A percentile compares a stretch with the other conserved stretches of the same genome.
Evolutionary conservation across 2,888 invertebrate species (phyloP).

Genomic region (Catocala sponsa): DNA sequence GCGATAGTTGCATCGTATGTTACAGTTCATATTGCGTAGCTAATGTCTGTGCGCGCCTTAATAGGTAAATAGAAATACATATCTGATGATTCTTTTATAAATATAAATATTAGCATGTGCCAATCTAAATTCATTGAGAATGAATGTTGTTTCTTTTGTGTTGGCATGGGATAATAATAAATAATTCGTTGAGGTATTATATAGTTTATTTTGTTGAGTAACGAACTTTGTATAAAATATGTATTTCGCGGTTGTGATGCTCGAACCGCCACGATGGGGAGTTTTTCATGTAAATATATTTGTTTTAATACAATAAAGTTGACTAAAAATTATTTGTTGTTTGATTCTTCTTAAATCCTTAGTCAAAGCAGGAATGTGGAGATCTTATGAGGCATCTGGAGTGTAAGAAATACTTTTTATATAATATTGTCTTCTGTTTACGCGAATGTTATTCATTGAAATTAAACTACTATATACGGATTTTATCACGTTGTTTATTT

Average conservation of each 20-base stretch:
- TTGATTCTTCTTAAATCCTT: slow-evolving; percentile 10
- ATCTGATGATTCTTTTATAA: slow-evolving; percentile 51
- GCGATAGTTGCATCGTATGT: no score
- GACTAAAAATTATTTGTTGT: slow-evolving; percentile 43
- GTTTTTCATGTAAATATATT: slow-evolving; percentile 54
- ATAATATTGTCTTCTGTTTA: no score
- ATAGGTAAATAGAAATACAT: slow-evolving; percentile 50
- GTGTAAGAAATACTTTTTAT: no score
- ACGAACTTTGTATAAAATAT: slow-evolving; percentile 41
- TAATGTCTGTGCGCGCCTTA: slow-evolving; percentile 2
- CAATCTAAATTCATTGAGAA: slow-evolving; percentile 54
- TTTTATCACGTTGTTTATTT: no score
- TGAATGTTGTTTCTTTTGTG: slow-evolving; percentile 47
- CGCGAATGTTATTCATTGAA: no score
- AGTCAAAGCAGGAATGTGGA: no score
- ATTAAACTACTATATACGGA: no score
- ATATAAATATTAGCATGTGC: slow-evolving; percentile 50
- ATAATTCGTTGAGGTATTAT: slow-evolving; percentile 49
- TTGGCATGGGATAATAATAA: slow-evolving; percentile 50
- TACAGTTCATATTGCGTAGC: no score
- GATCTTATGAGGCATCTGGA: no score
- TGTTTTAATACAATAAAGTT: slow-evolving; percentile 58
- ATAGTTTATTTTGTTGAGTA: slow-evolving; percentile 55
- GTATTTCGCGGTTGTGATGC: slow-evolving; percentile 49
- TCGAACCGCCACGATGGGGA: slow-evolving; percentile 41